phyloP scores from a whole-genome alignment of 37 sponge, comb jelly and placozoan genomes.

The Dysidea cf. avara region DNA sequence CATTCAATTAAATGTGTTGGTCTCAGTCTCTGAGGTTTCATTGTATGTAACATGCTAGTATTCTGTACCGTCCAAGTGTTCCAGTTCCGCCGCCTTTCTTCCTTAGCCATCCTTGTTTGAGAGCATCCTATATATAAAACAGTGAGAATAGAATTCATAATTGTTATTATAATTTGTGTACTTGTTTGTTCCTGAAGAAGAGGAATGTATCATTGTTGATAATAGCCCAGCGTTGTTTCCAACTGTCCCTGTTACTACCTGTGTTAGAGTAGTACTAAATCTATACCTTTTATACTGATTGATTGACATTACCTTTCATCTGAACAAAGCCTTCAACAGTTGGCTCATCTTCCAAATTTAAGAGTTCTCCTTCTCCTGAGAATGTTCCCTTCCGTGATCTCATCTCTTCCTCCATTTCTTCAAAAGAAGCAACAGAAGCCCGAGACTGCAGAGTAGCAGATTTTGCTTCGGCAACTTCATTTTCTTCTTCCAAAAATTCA shows the following conservation, averaged over 20 bases:
- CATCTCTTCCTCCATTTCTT: too few species aligned
- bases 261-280: not conserved
- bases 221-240: slow-evolving; percentile 86
- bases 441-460: too few species aligned
- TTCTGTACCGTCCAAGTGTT: slow-evolving; percentile 66
- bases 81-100: slow-evolving; percentile 92
- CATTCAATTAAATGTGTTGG: too few species aligned
- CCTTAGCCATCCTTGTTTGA: slow-evolving; percentile 87
- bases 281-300: too few species aligned
- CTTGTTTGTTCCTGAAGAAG: slow-evolving; percentile 83
- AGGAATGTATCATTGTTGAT: slow-evolving; percentile 80
- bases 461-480: too few species aligned
- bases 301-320: slow-evolving; percentile 42
- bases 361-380: too few species aligned
- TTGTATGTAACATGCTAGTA: not conserved
- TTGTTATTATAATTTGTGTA: not conserved
- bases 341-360: slow-evolving; percentile 40
- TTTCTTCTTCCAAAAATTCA: slow-evolving; percentile 14
- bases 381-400: too few species aligned
- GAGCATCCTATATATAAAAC: slow-evolving; percentile 68
- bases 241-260: slow-evolving; percentile 43
- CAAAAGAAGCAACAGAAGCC: too few species aligned
- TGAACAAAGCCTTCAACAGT: slow-evolving; percentile 68
- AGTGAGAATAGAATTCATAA: not conserved
- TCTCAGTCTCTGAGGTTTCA: too few species aligned